Base-by-base conservation (phyloP, 30 jellyfish, hydroid and myxozoan species). In the Aurelia aurita region DNA sequence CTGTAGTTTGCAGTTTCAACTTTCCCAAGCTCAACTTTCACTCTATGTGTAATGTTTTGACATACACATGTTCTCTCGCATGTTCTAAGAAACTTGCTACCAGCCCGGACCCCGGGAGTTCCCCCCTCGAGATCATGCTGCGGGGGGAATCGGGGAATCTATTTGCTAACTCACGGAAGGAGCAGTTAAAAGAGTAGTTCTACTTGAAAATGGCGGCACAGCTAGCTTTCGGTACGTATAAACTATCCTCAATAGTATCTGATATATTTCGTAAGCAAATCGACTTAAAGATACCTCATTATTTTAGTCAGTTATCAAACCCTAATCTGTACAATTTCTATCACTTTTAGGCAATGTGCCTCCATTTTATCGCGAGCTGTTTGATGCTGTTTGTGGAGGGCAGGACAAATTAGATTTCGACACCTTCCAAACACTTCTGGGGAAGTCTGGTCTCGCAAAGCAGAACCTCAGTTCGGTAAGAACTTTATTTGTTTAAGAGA, bases 281-380 rank as follows among this genome's bases (percentile, higher is more conserved):
- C 51, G 51, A 39, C 51, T 39, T 39, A 1, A 39, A 39, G 9
- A 39, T 1, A 9, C 0, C 16, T 39, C 51, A 39, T 39, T 8
- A 39, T 39, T 39, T 39, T 39, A 39, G 51, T 6, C 7, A 39
- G 51, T 39, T 8, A 39, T 39, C 51, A 39, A 39, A 15, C 0
- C 15, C 12, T 39, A 39, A 39, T 39, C 0, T 39, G 51, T 39
- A 9, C 16, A 22, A 16, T 55, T 51, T 14, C 32, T 76, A 11
- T 77, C n/a, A 3, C 23, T 85, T 63, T 11, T 45, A 87, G 96
- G 96, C 69, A 87, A 75, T 53, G 96, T 87, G 81, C 96, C 96
- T 44, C 67, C 96, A 19, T 87, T 69, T 68, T 87, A 87, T 35
- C 89, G 96, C 22, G 96, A 87, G 58, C 69, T 87, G 45, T 87